These are phyloP conservation scores for Cossypha heuglini DNA, from an alignment of 2,797 vertebrate genomes.

Conservation along the genomic window DNA sequence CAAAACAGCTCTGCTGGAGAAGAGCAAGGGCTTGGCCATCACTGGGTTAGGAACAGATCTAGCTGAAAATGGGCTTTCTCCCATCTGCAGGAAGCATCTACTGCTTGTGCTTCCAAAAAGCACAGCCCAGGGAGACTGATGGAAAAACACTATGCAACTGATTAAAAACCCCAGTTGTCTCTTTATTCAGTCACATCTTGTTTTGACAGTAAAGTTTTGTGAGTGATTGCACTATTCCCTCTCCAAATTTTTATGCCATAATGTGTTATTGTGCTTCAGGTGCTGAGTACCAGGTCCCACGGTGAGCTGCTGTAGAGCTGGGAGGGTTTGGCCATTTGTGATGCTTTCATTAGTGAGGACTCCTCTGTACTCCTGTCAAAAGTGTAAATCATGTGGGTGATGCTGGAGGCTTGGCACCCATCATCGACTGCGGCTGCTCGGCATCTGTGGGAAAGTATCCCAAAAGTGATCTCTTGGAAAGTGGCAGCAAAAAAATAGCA, in stretches of 20 bases:
- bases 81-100: not conserved
- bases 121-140: not conserved
- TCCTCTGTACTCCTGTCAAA: not conserved
- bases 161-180: not conserved
- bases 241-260: not conserved
- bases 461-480: not conserved
- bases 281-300: not conserved
- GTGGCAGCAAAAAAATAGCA: not conserved
- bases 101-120: not conserved
- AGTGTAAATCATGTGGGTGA: not conserved
- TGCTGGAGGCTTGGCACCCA: not conserved
- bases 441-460: constrained; percentile 4
- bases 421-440: fast-evolving
- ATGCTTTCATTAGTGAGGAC: not conserved
- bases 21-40: not conserved
- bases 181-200: not conserved
- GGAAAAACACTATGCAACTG: not conserved
- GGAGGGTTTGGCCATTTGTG: not conserved
- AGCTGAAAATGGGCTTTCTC: not conserved
- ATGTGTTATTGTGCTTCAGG: not conserved
- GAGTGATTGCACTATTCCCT: not conserved
- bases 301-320: not conserved
- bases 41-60: not conserved
- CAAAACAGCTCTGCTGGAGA: not conserved
- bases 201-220: not conserved